Base-by-base conservation (phyloP, 2,113 vertebrate genomes). In the Megaceryle torquata region DNA sequence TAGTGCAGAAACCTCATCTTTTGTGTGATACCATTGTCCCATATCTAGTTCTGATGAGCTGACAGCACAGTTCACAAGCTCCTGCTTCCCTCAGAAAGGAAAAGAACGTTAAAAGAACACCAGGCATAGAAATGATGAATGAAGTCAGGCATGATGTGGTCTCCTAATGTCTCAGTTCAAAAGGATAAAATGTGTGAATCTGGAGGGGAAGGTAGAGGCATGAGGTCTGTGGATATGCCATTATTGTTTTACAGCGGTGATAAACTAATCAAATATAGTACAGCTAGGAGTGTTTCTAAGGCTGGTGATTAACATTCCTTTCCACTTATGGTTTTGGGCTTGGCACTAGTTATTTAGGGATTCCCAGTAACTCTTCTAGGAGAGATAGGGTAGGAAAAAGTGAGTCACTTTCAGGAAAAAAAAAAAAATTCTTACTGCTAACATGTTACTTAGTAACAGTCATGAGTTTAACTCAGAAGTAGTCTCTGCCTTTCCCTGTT, bases 211-310 rank as follows among this genome's bases (percentile, higher is more conserved):
- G 22, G 33, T 20, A 81, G 72, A 64, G 53, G 51, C 68, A n/a
- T 14, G 25, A 77, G 65, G 50, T 86, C 71, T 91, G 64, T 71
- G 54, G 83, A 54, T n/a, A 68, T 67, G 51, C 78, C 81, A 54
- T 87, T 92, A 87, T 48, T 79, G 43, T 60, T 92, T 70, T 60
- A 91, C 39, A 41, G 8, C 39, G 37, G 63, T 82, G 92, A 96
- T 93, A 93, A 95, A 96, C 91, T 91, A 86, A 94, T 89, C 91
- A 96, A 95, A 96, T 77, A 88, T 28, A 72, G 77, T 95, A 89
- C 88, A 89, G 72, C 93, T 95, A 93, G 90, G 93, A 94, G 93
- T 93, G 90, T 88, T 92, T 94, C 90, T 92, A 71, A 79, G 54
- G 74, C 71, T 92, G 44, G 26, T 88, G 72, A 89, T 89, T 91